These are phyloP conservation scores for Hyaena hyaena DNA, from an alignment of 2,113 vertebrate genomes.

Conservation along the genomic window DNA sequence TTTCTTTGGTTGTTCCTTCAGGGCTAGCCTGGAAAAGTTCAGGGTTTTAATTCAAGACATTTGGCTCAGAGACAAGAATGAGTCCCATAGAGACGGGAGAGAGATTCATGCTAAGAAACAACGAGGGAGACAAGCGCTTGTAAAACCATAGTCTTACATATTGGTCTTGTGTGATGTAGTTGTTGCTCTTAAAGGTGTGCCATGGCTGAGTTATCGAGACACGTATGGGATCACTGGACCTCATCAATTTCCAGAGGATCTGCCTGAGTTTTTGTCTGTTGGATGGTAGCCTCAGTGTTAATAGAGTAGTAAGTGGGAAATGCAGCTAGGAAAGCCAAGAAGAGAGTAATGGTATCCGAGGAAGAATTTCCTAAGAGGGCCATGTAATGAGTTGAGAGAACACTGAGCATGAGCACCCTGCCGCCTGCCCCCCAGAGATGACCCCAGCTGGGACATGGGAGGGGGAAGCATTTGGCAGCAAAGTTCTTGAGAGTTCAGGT, in stretches of 20 bases:
- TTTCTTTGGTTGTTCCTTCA: conserved; percentile 34
- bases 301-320: not conserved
- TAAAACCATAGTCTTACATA: not conserved
- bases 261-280: not conserved
- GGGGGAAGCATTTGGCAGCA: not conserved
- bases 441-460: not conserved
- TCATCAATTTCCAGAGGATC: not conserved
- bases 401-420: not conserved
- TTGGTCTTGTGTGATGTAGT: not conserved
- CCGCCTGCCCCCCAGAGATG: not conserved
- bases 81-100: not conserved
- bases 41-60: not conserved
- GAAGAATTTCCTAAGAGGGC: not conserved
- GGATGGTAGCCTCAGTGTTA: not conserved
- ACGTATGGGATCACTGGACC: not conserved
- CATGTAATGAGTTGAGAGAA: not conserved
- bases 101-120: not conserved
- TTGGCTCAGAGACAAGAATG: not conserved
- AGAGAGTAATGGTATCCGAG: not conserved
- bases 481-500: not conserved
- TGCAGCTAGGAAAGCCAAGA: not conserved
- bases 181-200: not conserved
- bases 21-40: not conserved
- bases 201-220: not conserved
- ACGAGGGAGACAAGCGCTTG: not conserved